Base-by-base conservation (phyloP, 2,888 invertebrate genomes). In the Phortica magna region DNA sequence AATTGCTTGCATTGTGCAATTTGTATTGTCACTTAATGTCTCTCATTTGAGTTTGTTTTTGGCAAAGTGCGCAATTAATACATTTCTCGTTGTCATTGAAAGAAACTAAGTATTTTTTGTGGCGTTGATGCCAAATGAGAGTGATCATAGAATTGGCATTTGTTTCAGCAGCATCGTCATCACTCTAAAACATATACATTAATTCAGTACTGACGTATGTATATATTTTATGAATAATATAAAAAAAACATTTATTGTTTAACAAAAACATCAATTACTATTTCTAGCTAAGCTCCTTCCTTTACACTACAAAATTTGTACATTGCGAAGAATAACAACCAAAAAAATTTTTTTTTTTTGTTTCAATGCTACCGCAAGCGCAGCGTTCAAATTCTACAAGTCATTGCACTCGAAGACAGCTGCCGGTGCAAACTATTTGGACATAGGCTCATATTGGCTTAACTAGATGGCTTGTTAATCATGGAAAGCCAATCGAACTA, bases 311-410 rank as follows among this genome's bases (percentile, higher is more conserved):
- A 55, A 64, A 43, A 78, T 17, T 65, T 55, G 14, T 48, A 1
- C 22, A 59, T 1, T n/a, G 7, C 22, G 31, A 57, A 14, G 48
- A 42, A 71, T 10, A 14, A 31, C 59, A 42, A 31, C 70, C 22
- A 19, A 64, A 64, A 39, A 64, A 31, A 31, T 31, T 31, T 31
- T 31, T 31, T 31, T 31, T 19, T 59, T n/a, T 59, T 61, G 19
- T 61, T 19, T 9, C n/a, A n/a, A 22, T 9, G 53, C 6, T 9
- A 41, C 17, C 67, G n/a, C 7, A 55, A 61, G 70, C 57, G 53
- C 76, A 72, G 71, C 78, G 61, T 75, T 76, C 76, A 81, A 85
- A 85, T 84, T 88, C 83, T 88, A 85, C 85, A 85, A 85, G 85
- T 85, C 85, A 85, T 85, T 87, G 80, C 77, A 64, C 64, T 64